Evolutionary conservation across 2,113 vertebrate genomes (phyloP).

Genomic region (Ammodytes marinus): DNA sequence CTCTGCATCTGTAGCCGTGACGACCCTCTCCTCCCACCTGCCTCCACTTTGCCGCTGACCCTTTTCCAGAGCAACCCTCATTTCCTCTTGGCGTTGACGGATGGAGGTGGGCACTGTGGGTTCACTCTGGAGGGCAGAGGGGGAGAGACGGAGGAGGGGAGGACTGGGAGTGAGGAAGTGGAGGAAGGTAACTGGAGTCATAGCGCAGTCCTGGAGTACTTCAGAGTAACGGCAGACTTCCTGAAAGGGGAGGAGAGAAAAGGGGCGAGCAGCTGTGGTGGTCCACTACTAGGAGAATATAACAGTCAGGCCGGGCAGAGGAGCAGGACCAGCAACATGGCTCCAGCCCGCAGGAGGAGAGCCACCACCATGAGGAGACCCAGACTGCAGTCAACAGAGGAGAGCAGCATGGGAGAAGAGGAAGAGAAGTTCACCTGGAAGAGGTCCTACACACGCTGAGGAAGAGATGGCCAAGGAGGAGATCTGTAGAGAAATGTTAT

Average conservation of each 20-base stretch:
- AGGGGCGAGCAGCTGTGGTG: constrained; percentile 45
- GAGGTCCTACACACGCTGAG: constrained; percentile 71
- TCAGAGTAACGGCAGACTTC: constrained; percentile 87
- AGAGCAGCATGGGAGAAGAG: constrained; percentile 24
- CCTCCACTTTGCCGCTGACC: constrained; percentile 80
- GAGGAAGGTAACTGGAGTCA: constrained; percentile 87
- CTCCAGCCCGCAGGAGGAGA: constrained; percentile 67
- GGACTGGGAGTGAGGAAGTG: neutral
- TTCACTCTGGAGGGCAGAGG: constrained; percentile 77
- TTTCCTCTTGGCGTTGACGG: constrained; percentile 89
- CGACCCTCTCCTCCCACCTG: constrained; percentile 86
- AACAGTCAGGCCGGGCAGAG: constrained; percentile 29
- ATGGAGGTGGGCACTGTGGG: constrained; percentile 88
- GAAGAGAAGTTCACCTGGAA: constrained; percentile 66
- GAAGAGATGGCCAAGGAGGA: neutral
- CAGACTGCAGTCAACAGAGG: constrained; percentile 15
- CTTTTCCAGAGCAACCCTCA: constrained; percentile 91
- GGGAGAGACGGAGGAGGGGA: neutral
- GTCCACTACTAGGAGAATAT: constrained; percentile 39
- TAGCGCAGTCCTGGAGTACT: constrained; percentile 86
- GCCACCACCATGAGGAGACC: constrained; percentile 64
- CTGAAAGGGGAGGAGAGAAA: constrained; percentile 83
- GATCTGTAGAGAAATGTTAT: neutral
- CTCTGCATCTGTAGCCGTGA: constrained; percentile 89
- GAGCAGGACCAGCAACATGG: constrained; percentile 59